Percentiles rank a stretch among this genome's conserved stretches.
Evolutionary conservation across 2,113 vertebrate species (phyloP).

Genomic region (Alosa alosa): DNA sequence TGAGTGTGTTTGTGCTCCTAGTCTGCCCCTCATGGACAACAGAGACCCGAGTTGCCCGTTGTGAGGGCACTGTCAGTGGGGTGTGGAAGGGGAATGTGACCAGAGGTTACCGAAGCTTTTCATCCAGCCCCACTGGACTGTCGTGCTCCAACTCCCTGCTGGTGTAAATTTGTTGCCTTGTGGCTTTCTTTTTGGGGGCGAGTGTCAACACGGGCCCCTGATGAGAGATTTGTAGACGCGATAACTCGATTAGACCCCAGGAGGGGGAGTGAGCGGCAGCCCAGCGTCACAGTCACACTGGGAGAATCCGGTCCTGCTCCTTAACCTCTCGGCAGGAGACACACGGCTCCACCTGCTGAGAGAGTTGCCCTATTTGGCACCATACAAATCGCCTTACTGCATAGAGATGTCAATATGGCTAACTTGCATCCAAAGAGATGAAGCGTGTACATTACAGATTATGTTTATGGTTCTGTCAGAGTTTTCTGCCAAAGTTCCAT

Average conservation of each 20-base stretch:
- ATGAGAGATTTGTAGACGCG: conserved; percentile 2
- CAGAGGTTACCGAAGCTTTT: neutral
- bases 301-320: neutral
- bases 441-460: neutral
- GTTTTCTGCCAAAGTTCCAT: neutral
- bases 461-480: neutral
- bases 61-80: neutral
- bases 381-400: neutral
- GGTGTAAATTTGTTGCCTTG: conserved; percentile 14
- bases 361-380: neutral
- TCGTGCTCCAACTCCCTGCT: neutral
- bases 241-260: conserved; percentile 13
- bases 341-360: neutral
- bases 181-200: neutral
- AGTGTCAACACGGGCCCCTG: neutral
- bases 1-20: neutral
- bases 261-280: neutral
- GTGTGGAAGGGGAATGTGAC: neutral
- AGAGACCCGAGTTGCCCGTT: neutral
- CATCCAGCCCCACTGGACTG: conserved; percentile 1
- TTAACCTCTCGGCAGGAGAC: neutral
- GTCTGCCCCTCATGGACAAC: neutral
- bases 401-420: neutral
- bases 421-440: neutral
- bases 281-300: neutral